Evolutionary conservation across 2,113 vertebrate species (phyloP), one percentile per base, ranked within the genome.

Genomic region (Ochotona princeps): DNA sequence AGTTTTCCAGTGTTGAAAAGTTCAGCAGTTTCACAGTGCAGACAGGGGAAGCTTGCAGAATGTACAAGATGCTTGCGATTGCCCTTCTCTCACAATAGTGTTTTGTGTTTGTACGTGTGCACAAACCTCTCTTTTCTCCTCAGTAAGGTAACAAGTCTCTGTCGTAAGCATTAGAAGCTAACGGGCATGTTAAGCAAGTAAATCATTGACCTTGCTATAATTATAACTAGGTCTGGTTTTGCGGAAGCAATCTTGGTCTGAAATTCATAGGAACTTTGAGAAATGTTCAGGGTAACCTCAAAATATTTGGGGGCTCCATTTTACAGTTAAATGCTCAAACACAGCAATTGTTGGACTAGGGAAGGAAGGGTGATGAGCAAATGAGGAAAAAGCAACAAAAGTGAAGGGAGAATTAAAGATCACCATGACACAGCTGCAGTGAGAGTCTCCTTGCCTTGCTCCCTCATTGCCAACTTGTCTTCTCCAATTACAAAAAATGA

Each of bases 201-300:
- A 65, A 72, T 32, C 44, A 78, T 54, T 95, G 30, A 80, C 80
- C 67, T 87, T 90, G 38, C 30, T 94, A 25, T 92, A 47, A 18
- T 81, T 95, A 92, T 85, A 89, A 90, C 25, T 47, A 67, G 28
- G 32, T 60, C 44, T 49, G 63, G 63, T 63, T 90, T 67, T 65
- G 30, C 38, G 11, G 38, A 90, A 72, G 26, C 72, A 65, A 89
- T 73, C 44, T 51, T 69, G 79, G 38, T 32, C 69, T 61, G 38
- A 78, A 94, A 90, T 91, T 87, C 47, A 67, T 78, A 91, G 93
- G 60, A 90, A 78, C 73, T 57, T 89, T 66, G 84, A 90, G 38
- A 93, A 38, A 90, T 65, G 47, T 95, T 89, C 54, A 57, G 54
- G 13, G 38, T 44, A 44, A 44, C 38, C 38, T 44, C 38, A 13